Conservation (phyloP, 2,797 vertebrate genomes). For the Oreochromis grahami region DNA sequence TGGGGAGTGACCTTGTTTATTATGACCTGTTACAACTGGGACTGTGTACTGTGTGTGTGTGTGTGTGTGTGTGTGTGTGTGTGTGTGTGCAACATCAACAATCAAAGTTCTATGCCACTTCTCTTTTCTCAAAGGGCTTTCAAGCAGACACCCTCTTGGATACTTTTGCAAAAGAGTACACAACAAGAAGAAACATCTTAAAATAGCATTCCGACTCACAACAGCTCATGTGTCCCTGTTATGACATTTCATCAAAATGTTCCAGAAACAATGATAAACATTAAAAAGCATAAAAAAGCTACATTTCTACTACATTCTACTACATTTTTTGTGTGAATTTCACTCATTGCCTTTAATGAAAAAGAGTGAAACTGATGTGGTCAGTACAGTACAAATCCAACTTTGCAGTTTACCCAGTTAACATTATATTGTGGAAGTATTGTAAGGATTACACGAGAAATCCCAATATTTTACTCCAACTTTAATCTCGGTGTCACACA, state of each 20-base stretch:
- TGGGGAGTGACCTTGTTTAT: constrained; percentile 44
- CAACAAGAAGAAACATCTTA: background rate
- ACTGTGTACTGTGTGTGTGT: background rate
- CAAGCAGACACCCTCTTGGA: background rate
- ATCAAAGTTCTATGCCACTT: background rate
- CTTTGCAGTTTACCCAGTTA: background rate
- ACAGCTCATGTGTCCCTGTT: background rate
- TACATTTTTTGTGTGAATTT: background rate
- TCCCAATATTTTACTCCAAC: background rate
- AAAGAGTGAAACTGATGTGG: background rate
- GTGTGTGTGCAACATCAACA: background rate
- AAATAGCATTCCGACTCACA: background rate
- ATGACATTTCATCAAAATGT: background rate
- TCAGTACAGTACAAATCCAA: background rate
- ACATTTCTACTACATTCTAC: background rate
- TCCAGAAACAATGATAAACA: background rate
- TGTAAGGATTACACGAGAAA: background rate
- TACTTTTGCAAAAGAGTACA: background rate
- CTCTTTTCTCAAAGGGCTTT: background rate
- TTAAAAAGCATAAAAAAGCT: background rate
- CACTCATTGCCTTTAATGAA: background rate
- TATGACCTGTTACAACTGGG: constrained; percentile 20
- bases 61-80: background rate
- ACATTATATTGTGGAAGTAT: background rate
- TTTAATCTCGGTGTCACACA: background rate